Percentiles rank a stretch among this genome's conserved stretches.
phyloP scores from a whole-genome alignment of 2,888 invertebrate genomes.

The Alitta virens region DNA sequence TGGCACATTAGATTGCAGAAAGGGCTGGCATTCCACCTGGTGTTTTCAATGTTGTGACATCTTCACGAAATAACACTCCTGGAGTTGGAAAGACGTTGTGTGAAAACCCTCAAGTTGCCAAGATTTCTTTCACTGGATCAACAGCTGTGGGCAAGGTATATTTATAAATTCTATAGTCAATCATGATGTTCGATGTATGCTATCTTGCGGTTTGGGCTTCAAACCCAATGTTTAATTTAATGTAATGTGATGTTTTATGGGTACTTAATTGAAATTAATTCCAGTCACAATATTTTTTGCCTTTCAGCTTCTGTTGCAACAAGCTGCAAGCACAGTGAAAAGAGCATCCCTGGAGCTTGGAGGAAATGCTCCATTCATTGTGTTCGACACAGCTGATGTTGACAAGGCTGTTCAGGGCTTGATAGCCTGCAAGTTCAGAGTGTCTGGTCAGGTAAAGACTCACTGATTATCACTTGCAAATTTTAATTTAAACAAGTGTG shows the following conservation, averaged over 20 bases:
- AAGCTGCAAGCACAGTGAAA: conserved; percentile 85
- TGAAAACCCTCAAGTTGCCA: conserved; percentile 76
- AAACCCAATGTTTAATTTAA: no score
- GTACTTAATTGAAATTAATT: no score
- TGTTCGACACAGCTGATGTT: conserved; percentile 88
- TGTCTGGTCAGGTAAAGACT: conserved; percentile 79
- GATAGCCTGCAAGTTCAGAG: conserved; percentile 89
- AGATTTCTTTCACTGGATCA: conserved; percentile 92
- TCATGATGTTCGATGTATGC: no score
- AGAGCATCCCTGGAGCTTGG: conserved; percentile 90
- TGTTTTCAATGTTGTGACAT: conserved; percentile 86
- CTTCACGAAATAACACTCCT: conserved; percentile 71
- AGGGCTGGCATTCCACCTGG: conserved; percentile 89
- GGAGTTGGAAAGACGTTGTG: conserved; percentile 83
- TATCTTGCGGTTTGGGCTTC: no score
- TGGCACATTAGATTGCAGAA: conserved; percentile 77
- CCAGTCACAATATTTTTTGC: not conserved
- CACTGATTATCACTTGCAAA: no score
- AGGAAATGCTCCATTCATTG: conserved; percentile 97
- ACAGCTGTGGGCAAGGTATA: conserved; percentile 83
- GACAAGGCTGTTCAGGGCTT: conserved; percentile 82
- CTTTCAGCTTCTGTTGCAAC: conserved; percentile 65
- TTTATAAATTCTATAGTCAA: no score
- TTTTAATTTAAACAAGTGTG: no score
- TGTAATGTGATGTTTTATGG: no score